Evolutionary conservation across 2,888 invertebrate species (phyloP), one percentile per base, ranked within the genome.

Genomic region (Amiota minor): DNA sequence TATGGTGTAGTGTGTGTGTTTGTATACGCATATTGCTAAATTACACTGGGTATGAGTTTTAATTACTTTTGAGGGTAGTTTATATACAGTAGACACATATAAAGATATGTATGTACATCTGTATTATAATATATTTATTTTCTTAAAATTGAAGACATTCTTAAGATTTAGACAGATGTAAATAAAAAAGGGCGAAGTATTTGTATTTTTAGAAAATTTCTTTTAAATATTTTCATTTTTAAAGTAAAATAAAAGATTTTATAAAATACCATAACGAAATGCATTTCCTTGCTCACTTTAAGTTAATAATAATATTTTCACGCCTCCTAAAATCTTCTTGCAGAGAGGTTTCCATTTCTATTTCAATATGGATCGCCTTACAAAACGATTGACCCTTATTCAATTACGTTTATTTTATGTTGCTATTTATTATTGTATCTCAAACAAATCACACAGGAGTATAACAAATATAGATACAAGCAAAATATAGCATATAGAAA

Each of bases 1-100:
- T 59, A 11, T 72, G 73, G 50, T 50, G 14, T 47, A 1, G 56
- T 2, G 45, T 64, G 18, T 20, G 18, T 69, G 20, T n/a, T 68
- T 18, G 67, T 67, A 20, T 55, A 55, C 45, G 65, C 35, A 35
- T 53, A n/a, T 4, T 35, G 59, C 3, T 35, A 65, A 72, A 67
- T 18, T 72, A 49, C n/a, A 47, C 2, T 67, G 64, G 50, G 79
- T 75, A 75, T 81, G 78, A 73, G 56, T 82, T 85, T 83, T 83
- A 83, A 83, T 83, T 83, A 86, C 83, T 83, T 83, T 86, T 86
- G 79, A 80, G 83, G 83, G 83, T 86, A 83, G 83, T 86, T 83
- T 81, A 72, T 55, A 77, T 53, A 9, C 53, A 2, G 10, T 12
- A 59, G 16, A 59, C 59, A 59, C 20, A 10, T 59, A 18, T 59